Evolutionary conservation across 2,888 invertebrate genomes (phyloP), one percentile per base, ranked within the genome.

Genomic region (Hipparchia sbordonii): DNA sequence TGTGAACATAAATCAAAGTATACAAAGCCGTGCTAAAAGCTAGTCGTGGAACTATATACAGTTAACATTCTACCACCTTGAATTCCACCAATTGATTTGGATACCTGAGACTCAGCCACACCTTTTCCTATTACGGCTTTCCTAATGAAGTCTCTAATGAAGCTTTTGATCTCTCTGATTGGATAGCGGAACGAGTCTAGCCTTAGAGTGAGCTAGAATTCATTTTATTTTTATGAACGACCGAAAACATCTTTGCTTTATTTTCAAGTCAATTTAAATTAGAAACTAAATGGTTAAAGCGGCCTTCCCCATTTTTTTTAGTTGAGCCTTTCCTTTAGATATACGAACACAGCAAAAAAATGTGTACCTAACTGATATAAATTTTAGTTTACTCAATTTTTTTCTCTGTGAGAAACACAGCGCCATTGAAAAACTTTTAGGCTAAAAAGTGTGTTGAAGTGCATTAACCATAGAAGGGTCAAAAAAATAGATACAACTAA

Each of bases 61-160:
- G 48, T 51, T 23, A 33, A 51, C 63, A 10, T 63, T 51, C 23
- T 23, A 33, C 62, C 51, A 69, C 74, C 72, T 70, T 62, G 74
- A 61, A 61, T 33, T 33, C 67, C 52, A 62, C 57, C 67, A 57
- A 62, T 63, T 48, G 62, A 67, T 72, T 66, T 70, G 62, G 67
- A 33, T 57, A 67, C 51, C 45, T 57, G 62, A 45, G 62, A 57
- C 70, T 62, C 61, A 61, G 69, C 67, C 74, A 62, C 72, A 70
- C 74, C 74, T 56, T 67, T 72, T 63, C 70, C 69, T 72, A 67
- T 74, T 62, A 72, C 60, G 51, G 56, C 6, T 61, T 61, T 69
- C 48, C 69, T 70, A 70, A 72, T 72, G 67, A 66, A 57, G 66
- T 66, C 61, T 3, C 12, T 60, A 60, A 60, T 61, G 54, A 61